A percentile compares a stretch with the other conserved stretches of the same genome.
phyloP scores from a whole-genome alignment of 2,888 invertebrate species.

The Lottia gigantea region DNA sequence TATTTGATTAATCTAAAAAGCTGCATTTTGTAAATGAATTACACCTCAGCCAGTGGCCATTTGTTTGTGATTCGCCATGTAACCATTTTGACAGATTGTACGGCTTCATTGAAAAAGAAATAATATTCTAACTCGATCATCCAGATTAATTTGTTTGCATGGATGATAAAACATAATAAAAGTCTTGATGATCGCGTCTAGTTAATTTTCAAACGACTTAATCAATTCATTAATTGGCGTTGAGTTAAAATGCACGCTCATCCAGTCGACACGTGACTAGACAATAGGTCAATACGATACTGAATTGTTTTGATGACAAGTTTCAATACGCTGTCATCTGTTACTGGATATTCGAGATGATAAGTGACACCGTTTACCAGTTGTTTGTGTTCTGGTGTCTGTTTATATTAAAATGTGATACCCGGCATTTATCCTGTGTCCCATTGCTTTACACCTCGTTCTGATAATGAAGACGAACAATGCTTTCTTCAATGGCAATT shows the following conservation, averaged over 20 bases:
- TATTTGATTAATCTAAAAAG: neutral
- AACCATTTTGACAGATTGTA: conserved; percentile 1
- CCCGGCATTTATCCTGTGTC: too few species aligned
- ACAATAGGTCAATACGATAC: neutral
- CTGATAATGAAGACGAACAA: too few species aligned
- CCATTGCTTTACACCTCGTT: too few species aligned
- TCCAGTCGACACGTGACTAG: conserved; percentile 3
- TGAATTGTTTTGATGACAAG: neutral
- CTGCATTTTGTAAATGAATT: conserved; percentile 5
- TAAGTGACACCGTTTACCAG: neutral
- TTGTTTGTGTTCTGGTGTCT: too few species aligned
- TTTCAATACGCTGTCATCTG: neutral
- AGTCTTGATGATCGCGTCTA: too few species aligned
- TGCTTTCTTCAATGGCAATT: too few species aligned
- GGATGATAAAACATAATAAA: too few species aligned
- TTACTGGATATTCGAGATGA: neutral
- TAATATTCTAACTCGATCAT: neutral
- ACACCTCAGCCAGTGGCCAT: neutral
- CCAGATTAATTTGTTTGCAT: too few species aligned
- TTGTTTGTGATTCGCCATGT: conserved; percentile 1
- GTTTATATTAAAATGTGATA: too few species aligned
- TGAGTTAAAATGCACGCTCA: neutral
- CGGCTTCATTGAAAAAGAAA: neutral
- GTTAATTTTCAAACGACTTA: neutral
- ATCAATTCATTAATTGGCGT: conserved; percentile 6